Conservation (phyloP, 2,888 invertebrate species). For the Suillia variegata region DNA sequence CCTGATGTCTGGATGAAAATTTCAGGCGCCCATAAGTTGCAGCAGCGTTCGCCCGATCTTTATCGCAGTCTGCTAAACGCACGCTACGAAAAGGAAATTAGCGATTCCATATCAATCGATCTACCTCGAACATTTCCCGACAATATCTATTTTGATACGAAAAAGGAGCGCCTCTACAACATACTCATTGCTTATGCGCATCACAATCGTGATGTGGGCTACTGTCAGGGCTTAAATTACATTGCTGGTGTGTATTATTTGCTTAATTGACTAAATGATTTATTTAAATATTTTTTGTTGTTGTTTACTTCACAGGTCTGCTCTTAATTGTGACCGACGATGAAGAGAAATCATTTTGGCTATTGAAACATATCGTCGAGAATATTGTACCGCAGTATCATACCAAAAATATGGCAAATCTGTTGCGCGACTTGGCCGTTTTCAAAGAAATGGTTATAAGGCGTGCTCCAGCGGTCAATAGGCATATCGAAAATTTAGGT, state of each 20-base stretch:
- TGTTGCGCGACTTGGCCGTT: constrained; percentile 88
- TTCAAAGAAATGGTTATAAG: constrained; percentile 84
- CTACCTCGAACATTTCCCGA: constrained; percentile 93
- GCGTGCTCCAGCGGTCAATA: constrained; percentile 80
- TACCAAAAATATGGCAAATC: constrained; percentile 85
- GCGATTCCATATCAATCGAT: constrained; percentile 86
- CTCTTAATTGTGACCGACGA: constrained; percentile 83
- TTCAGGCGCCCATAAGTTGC: constrained; percentile 77
- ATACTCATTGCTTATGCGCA: constrained; percentile 88
- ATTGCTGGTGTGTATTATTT: constrained; percentile 69
- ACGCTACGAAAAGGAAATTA: constrained; percentile 70
- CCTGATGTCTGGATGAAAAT: constrained; percentile 83
- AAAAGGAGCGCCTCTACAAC: constrained; percentile 77
- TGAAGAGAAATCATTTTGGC: constrained; percentile 92
- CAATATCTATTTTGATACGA: constrained; percentile 86
- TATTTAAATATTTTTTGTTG: background rate
- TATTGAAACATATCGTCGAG: constrained; percentile 86
- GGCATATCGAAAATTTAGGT: constrained; percentile 79
- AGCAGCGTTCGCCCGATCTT: constrained; percentile 68
- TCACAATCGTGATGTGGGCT: constrained; percentile 85
- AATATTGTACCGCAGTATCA: constrained; percentile 89
- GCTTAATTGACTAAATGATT: background rate
- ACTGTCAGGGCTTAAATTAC: constrained; percentile 95
- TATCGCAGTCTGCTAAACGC: constrained; percentile 73
- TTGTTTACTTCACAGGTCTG: too few relatives aligned